Percentiles rank a stretch among this genome's conserved stretches.
phyloP scores from a whole-genome alignment of 2,888 invertebrate genomes.

The Cosmia pyralina region DNA sequence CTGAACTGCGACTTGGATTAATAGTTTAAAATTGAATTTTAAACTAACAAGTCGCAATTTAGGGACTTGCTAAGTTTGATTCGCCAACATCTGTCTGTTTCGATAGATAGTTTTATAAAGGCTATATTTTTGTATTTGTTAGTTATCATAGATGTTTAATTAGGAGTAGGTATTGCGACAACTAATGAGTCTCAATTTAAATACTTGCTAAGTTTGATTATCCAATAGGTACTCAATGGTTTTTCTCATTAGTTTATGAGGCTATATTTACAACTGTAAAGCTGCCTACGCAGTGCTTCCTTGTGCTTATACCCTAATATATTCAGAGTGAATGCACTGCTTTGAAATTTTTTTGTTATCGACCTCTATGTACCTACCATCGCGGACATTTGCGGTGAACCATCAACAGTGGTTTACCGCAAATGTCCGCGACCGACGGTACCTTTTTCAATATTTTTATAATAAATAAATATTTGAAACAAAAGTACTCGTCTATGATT shows the following conservation, averaged over 20 bases:
- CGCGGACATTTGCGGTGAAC: too few species aligned
- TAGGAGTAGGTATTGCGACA: background rate
- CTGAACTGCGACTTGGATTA: too few species aligned
- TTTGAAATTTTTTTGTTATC: constrained; percentile 40
- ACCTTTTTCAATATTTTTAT: too few species aligned
- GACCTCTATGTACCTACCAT: too few species aligned
- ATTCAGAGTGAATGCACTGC: constrained; percentile 85
- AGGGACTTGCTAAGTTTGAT: constrained; percentile 33
- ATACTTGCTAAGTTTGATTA: constrained; percentile 36
- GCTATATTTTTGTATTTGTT: too few species aligned
- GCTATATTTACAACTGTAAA: constrained; percentile 83
- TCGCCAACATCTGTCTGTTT: background rate
- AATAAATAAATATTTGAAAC: too few species aligned
- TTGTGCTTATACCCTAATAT: constrained; percentile 86
- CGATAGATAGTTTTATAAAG: too few species aligned
- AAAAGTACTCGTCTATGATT: too few species aligned
- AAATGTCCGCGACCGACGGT: too few species aligned
- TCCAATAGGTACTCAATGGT: background rate
- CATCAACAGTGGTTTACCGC: too few species aligned
- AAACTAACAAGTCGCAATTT: constrained; percentile 24
- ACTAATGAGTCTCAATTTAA: constrained; percentile 18
- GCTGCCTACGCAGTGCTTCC: constrained; percentile 79
- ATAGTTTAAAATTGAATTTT: constrained; percentile 55
- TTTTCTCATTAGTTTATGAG: constrained; percentile 30
- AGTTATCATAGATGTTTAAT: too few species aligned